A percentile compares a stretch with the other conserved stretches of the same genome.
These are phyloP conservation scores for Hanleya hanleyi DNA, from an alignment of 2,888 invertebrate species.

Conservation along the genomic window DNA sequence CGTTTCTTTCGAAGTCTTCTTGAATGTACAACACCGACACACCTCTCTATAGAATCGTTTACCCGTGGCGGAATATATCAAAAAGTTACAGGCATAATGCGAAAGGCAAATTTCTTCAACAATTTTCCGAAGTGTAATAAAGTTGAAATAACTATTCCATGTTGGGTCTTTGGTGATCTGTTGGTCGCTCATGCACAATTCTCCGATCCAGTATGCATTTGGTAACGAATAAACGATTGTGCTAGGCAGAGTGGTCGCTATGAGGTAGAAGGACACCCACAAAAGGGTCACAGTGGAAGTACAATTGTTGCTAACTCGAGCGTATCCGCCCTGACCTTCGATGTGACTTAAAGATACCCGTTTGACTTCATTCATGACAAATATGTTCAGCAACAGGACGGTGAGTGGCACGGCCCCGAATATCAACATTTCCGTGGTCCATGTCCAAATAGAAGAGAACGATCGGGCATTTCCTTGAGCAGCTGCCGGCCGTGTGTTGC, in stretches of 20 bases:
- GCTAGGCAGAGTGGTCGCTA: conserved; percentile 63
- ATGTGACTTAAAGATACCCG: conserved; percentile 8
- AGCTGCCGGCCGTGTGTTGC: conserved; percentile 33
- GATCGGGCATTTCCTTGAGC: conserved; percentile 31
- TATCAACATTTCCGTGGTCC: conserved; percentile 55
- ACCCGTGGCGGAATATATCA: conserved; percentile 56
- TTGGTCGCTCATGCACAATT: conserved; percentile 42
- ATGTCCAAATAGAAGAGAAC: conserved; percentile 55
- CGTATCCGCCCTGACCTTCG: conserved; percentile 10
- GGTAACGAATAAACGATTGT: conserved; percentile 58
- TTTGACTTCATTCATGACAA: conserved; percentile 44
- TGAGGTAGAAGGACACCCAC: conserved; percentile 64
- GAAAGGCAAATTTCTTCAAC: conserved; percentile 66
- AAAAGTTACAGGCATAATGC: conserved; percentile 68
- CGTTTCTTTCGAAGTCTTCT: background rate
- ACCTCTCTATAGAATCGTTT: conserved; percentile 48
- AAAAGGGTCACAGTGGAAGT: conserved; percentile 61
- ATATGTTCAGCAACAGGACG: conserved; percentile 56
- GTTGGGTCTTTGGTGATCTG: conserved; percentile 50
- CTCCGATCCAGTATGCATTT: conserved; percentile 48
- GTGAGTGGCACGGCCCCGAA: conserved; percentile 55
- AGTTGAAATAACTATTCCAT: conserved; percentile 62
- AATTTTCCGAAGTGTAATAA: conserved; percentile 55
- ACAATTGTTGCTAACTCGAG: background rate
- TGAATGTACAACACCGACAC: background rate